phyloP scores from a whole-genome alignment of 2,888 invertebrate species.

The Macrosoma leucophasiata region DNA sequence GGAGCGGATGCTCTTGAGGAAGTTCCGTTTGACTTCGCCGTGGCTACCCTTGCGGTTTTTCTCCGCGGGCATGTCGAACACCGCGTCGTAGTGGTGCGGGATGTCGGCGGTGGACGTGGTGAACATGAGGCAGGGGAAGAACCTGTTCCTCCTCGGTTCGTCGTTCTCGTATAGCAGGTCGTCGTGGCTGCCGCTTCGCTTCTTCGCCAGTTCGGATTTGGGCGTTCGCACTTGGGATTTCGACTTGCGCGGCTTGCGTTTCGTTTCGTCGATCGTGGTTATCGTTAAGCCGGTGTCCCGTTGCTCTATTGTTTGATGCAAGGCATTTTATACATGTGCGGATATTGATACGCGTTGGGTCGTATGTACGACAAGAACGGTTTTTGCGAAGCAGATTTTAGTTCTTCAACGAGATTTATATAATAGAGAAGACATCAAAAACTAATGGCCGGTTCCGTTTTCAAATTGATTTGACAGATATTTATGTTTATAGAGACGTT shows the following conservation, averaged over 20 bases:
- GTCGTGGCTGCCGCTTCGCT: slow-evolving; percentile 57
- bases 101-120: slow-evolving; percentile 46
- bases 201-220: slow-evolving; percentile 36
- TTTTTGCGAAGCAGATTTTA: no score
- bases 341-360: no score
- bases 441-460: no score
- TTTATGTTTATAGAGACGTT: no score
- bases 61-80: slow-evolving; percentile 31
- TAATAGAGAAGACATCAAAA: no score
- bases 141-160: slow-evolving; percentile 39
- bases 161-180: slow-evolving; percentile 46
- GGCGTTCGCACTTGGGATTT: slow-evolving; percentile 35
- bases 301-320: no score
- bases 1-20: slow-evolving; percentile 52
- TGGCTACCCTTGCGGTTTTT: slow-evolving; percentile 37
- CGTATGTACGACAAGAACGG: no score
- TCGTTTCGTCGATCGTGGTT: slow-evolving; percentile 27
- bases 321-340: no score
- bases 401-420: no score
- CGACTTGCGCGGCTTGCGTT: slow-evolving; percentile 34
- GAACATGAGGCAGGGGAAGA: slow-evolving; percentile 77
- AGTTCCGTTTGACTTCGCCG: slow-evolving; percentile 41
- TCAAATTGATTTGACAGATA: no score
- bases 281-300: no score
- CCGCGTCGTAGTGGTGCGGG: slow-evolving; percentile 76